A percentile compares a stretch with the other conserved stretches of the same genome.
Conservation (phyloP, 2,888 invertebrate genomes). For the Pasiphila rectangulata region DNA sequence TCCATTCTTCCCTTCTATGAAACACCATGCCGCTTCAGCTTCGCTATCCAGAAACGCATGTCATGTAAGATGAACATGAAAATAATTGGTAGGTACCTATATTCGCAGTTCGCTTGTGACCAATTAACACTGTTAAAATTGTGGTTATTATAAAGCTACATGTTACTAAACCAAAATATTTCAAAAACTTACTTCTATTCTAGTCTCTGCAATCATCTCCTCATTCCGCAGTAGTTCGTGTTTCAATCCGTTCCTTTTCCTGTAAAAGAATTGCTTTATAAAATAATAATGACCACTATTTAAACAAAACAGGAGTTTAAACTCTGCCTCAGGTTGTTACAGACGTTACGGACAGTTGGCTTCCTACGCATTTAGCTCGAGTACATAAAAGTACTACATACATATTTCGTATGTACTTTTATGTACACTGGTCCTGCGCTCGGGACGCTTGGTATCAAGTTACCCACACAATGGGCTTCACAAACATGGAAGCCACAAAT, state of each 20-base stretch:
- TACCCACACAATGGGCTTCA: conserved; percentile 53
- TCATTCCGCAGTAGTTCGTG: conserved; percentile 72
- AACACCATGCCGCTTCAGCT: too few species aligned
- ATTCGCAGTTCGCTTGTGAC: too few species aligned
- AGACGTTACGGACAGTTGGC: conserved; percentile 59
- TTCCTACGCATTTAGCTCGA: conserved; percentile 58
- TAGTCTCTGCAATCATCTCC: conserved; percentile 68
- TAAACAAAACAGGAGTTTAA: conserved; percentile 37
- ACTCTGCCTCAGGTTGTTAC: conserved; percentile 44
- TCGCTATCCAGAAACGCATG: too few species aligned
- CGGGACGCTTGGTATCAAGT: conserved; percentile 48
- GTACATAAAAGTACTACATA: neutral
- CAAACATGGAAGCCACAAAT: conserved; percentile 42
- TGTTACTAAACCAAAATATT: too few species aligned
- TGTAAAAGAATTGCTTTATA: conserved; percentile 43
- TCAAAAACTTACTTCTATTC: conserved; percentile 65
- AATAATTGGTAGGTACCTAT: too few species aligned
- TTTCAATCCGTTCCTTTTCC: conserved; percentile 70
- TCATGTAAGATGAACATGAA: too few species aligned
- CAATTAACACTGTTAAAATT: too few species aligned
- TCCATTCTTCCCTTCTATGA: too few species aligned
- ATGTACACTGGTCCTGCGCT: conserved; percentile 19
- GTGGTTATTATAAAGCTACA: too few species aligned
- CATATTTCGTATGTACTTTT: neutral
- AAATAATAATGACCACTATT: conserved; percentile 22